A percentile compares a stretch with the other conserved stretches of the same genome.
Conservation (phyloP, 1,140 invertebrate species). For the Drosophila quadrilineata region DNA sequence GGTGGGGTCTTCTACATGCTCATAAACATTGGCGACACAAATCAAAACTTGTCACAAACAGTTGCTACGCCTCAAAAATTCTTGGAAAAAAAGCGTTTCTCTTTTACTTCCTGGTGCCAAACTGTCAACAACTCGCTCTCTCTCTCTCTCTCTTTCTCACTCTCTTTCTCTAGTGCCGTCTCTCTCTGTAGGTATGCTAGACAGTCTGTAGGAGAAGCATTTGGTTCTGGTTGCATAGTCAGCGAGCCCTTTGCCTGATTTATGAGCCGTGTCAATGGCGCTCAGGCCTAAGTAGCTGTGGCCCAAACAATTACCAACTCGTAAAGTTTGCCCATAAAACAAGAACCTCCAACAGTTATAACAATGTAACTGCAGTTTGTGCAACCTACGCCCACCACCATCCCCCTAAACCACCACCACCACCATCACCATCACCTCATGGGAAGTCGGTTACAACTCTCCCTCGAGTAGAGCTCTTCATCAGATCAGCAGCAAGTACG, state of each 20-base stretch:
- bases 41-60: conserved; percentile 80
- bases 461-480: too few relatives aligned
- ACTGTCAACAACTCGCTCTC: conserved; percentile 34
- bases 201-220: too few relatives aligned
- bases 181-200: neutral
- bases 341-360: neutral
- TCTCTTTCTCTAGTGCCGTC: neutral
- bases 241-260: conserved; percentile 43
- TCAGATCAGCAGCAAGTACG: conserved; percentile 40
- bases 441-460: too few relatives aligned
- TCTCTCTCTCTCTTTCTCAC: conserved; percentile 9
- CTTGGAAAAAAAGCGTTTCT: conserved; percentile 58
- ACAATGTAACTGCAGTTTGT: conserved; percentile 15
- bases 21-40: conserved; percentile 76
- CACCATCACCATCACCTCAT: neutral
- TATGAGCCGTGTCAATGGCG: conserved; percentile 46
- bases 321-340: conserved; percentile 30
- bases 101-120: conserved; percentile 71
- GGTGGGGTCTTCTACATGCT: conserved; percentile 44
- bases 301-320: conserved; percentile 42
- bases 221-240: neutral
- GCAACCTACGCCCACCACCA: neutral
- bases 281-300: conserved; percentile 34
- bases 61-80: conserved; percentile 77
- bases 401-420: neutral